Evolutionary conservation across 2,888 invertebrate genomes (phyloP).

Genomic region (Hypselothyrea guttata): DNA sequence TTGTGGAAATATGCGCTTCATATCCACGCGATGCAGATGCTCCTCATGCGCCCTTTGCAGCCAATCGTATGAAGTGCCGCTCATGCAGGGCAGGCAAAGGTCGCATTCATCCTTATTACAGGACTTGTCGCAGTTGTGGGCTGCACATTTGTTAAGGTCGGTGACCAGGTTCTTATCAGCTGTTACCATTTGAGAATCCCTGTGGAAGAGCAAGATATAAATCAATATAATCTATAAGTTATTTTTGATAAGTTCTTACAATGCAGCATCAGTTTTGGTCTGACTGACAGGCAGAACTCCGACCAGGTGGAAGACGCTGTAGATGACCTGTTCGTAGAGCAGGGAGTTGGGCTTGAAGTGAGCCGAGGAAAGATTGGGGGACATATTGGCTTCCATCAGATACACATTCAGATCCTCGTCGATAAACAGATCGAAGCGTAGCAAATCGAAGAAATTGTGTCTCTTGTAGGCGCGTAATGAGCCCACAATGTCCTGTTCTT

Average conservation of each 20-base stretch:
- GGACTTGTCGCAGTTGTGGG: constrained; percentile 84
- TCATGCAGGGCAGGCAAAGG: constrained; percentile 91
- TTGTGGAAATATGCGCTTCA: constrained; percentile 91
- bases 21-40: constrained; percentile 90
- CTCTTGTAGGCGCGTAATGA: constrained; percentile 83
- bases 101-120: constrained; percentile 88
- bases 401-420: constrained; percentile 93
- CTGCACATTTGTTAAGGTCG: constrained; percentile 87
- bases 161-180: constrained; percentile 91
- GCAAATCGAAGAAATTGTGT: constrained; percentile 95
- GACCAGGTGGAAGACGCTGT: constrained; percentile 90
- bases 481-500: constrained; percentile 88
- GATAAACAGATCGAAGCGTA: constrained; percentile 96
- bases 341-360: constrained; percentile 94
- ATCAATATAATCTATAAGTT: neutral
- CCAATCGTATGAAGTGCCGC: constrained; percentile 84
- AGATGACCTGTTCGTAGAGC: constrained; percentile 95
- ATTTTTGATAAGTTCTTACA: constrained; percentile 44
- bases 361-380: constrained; percentile 96
- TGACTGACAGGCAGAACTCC: constrained; percentile 84
- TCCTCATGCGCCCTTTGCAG: constrained; percentile 90
- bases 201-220: too few relatives aligned
- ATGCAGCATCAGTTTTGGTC: constrained; percentile 3
- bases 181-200: constrained; percentile 86
- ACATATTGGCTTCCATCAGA: constrained; percentile 98